Evolutionary conservation across 1,140 invertebrate genomes (phyloP).

Genomic region (Heliconius hermathena): DNA sequence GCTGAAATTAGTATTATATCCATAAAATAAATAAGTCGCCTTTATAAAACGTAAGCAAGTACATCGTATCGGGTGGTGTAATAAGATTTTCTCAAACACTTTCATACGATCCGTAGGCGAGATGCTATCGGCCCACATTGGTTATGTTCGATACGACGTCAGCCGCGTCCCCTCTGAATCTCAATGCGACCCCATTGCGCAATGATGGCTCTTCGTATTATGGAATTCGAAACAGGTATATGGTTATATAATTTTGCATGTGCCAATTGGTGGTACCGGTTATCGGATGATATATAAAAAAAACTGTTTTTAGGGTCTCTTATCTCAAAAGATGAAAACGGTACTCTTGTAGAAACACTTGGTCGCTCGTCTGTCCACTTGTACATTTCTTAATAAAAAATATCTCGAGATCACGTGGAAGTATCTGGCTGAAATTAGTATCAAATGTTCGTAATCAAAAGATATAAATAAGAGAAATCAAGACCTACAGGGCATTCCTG

Average conservation of each 20-base stretch:
- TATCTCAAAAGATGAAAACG: too few species aligned
- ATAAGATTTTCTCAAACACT: slow-evolving; percentile 45
- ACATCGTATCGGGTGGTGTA: slow-evolving; percentile 37
- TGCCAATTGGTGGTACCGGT: slow-evolving; percentile 31
- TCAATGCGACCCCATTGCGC: slow-evolving; percentile 46
- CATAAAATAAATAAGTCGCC: too few species aligned
- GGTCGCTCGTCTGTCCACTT: too few species aligned
- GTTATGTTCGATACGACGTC: slow-evolving; percentile 44
- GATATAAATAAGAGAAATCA: too few species aligned
- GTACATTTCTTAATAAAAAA: too few species aligned
- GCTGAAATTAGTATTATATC: too few species aligned
- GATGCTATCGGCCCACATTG: slow-evolving; percentile 59
- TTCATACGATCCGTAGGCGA: slow-evolving; percentile 62
- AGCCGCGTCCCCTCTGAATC: slow-evolving; percentile 55
- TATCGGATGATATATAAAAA: slow-evolving; percentile 12
- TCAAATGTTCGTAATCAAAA: too few species aligned
- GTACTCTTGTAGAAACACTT: too few species aligned
- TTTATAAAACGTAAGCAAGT: too few species aligned
- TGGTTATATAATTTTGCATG: slow-evolving; percentile 36
- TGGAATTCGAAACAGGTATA: slow-evolving; percentile 39
- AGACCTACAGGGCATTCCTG: too few species aligned
- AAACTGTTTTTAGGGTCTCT: neutral
- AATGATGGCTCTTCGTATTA: slow-evolving; percentile 33
- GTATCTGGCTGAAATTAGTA: too few species aligned
- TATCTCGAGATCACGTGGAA: too few species aligned